These are phyloP conservation scores for Tenualosa ilisha DNA, from an alignment of 2,797 vertebrate species.

Conservation along the genomic window DNA sequence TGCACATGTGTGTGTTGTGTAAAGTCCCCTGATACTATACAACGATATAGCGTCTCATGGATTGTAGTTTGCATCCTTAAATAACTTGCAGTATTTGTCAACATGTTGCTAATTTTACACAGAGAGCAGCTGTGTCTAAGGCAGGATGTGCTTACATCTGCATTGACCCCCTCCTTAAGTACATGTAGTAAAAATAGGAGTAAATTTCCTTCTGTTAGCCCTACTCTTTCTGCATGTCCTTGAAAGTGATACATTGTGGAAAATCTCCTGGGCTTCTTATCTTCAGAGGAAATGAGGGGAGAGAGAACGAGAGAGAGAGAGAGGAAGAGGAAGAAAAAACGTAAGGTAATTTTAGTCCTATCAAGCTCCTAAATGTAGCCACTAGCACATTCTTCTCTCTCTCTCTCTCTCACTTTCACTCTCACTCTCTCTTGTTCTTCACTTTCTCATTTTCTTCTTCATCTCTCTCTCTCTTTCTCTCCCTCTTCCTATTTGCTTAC, in stretches of 20 bases:
- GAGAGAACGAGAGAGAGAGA: background rate
- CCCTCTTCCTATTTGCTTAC: background rate
- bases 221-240: conserved; percentile 16
- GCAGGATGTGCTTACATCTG: background rate
- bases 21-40: background rate
- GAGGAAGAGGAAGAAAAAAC: conserved; percentile 24
- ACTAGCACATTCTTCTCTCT: conserved; percentile 18
- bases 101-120: conserved; percentile 1
- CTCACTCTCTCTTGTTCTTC: background rate
- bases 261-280: conserved; percentile 39
- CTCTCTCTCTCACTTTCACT: background rate
- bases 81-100: background rate
- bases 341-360: conserved; percentile 29
- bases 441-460: background rate
- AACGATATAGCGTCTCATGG: background rate
- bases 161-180: conserved; percentile 8
- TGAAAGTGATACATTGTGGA: conserved; percentile 20
- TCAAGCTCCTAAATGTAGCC: conserved; percentile 30
- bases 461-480: background rate
- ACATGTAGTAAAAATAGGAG: conserved; percentile 11
- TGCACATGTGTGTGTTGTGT: too few relatives aligned
- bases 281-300: conserved; percentile 36
- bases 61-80: background rate
- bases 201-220: background rate
- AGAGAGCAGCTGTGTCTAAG: background rate